A percentile compares a stretch with the other conserved stretches of the same genome.
Conservation (phyloP, 2,888 invertebrate species). For the Brenthis hecate region DNA sequence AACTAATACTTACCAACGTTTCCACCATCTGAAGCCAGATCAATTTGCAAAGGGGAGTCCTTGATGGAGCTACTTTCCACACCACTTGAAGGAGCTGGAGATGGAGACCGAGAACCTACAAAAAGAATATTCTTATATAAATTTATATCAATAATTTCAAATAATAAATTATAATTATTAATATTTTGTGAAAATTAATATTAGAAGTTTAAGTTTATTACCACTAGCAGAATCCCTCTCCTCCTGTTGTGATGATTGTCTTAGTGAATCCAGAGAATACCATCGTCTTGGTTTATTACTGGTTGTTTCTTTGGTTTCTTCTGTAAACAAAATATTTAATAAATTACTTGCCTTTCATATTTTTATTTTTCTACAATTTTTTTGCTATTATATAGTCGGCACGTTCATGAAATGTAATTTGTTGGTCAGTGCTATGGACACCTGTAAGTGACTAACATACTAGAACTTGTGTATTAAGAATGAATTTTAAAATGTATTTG, state of each 20-base stretch:
- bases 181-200: not conserved
- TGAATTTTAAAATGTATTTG: too few relatives aligned
- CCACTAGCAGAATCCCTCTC: slow-evolving; percentile 77
- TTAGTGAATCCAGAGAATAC: slow-evolving; percentile 75
- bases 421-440: too few relatives aligned
- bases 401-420: too few relatives aligned
- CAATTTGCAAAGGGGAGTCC: slow-evolving; percentile 90
- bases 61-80: slow-evolving; percentile 92
- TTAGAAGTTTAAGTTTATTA: slow-evolving; percentile 44
- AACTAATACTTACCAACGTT: slow-evolving; percentile 67
- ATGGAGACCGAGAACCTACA: slow-evolving; percentile 89
- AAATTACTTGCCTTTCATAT: not conserved
- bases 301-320: slow-evolving; percentile 68
- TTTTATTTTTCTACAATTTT: not conserved
- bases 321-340: slow-evolving; percentile 38
- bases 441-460: too few relatives aligned
- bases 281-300: slow-evolving; percentile 62
- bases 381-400: too few relatives aligned
- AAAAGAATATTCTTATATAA: slow-evolving; percentile 1
- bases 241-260: slow-evolving; percentile 65
- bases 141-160: not conserved
- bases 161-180: not conserved
- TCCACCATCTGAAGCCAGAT: slow-evolving; percentile 85
- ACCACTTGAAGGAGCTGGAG: slow-evolving; percentile 94
- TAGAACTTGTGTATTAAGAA: too few relatives aligned